Evolutionary conservation across 2,113 vertebrate genomes (phyloP).

Genomic region (Hiodon tergisus): DNA sequence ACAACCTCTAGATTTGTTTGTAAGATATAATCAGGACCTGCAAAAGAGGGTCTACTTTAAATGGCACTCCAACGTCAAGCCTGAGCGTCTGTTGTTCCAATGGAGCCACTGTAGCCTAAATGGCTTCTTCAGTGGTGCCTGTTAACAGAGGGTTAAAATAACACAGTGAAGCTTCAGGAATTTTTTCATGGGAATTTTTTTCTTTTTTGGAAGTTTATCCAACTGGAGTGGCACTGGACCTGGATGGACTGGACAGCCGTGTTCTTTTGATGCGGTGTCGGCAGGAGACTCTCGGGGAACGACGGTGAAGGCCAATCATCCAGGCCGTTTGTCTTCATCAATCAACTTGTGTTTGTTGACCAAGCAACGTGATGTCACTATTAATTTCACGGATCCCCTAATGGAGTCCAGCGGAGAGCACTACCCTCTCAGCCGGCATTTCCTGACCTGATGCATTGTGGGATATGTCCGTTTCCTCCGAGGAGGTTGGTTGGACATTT

Average conservation of each 20-base stretch:
- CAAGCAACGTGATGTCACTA: conserved; percentile 74
- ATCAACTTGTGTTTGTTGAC: conserved; percentile 76
- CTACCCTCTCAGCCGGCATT: conserved; percentile 63
- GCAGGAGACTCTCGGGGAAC: conserved; percentile 62
- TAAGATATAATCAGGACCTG: conserved; percentile 43
- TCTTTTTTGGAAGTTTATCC: neutral
- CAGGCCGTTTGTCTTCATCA: conserved; percentile 75
- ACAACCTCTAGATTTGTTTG: conserved; percentile 53
- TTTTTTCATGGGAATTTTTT: neutral
- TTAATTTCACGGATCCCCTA: conserved; percentile 75
- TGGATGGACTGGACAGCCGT: conserved; percentile 37
- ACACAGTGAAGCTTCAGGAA: conserved; percentile 4
- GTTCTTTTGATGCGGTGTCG: conserved; percentile 55
- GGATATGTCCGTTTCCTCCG: conserved; percentile 60
- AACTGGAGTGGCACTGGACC: conserved; percentile 2
- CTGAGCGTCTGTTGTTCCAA: too few relatives aligned
- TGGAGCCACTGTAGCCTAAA: neutral
- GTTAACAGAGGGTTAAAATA: conserved; percentile 14
- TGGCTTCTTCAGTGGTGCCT: neutral
- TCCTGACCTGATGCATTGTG: conserved; percentile 60
- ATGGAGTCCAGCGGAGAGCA: conserved; percentile 61
- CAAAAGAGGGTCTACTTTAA: neutral
- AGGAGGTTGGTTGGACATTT: conserved; percentile 53
- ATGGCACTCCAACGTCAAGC: neutral
- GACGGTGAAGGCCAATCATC: conserved; percentile 65